A percentile compares a stretch with the other conserved stretches of the same genome.
Conservation (phyloP, 2,113 vertebrate genomes). For the Malurus alboscapulatus region DNA sequence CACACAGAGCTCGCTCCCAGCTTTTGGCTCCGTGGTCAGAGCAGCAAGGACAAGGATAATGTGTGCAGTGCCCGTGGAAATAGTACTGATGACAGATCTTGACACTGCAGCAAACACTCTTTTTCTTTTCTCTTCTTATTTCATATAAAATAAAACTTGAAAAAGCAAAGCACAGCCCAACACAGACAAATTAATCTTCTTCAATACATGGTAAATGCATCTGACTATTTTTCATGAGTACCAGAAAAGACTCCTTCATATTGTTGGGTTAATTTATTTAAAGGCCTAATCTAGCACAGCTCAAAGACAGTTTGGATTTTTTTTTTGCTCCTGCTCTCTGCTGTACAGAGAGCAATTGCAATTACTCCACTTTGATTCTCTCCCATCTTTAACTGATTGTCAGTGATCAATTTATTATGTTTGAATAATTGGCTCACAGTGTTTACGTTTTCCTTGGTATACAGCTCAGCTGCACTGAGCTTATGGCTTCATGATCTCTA, state of each 20-base stretch:
- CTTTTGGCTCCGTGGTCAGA: neutral
- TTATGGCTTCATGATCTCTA: conserved; percentile 14
- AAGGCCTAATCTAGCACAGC: neutral
- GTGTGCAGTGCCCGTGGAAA: neutral
- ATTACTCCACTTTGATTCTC: neutral
- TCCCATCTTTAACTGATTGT: neutral
- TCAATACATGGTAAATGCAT: conserved; percentile 14
- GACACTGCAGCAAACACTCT: neutral
- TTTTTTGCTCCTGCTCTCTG: neutral
- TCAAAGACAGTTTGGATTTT: neutral
- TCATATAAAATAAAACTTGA: neutral
- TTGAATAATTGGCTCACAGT: conserved; percentile 1
- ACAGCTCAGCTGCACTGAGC: neutral
- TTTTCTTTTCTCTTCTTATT: neutral
- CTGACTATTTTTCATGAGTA: neutral
- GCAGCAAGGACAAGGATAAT: neutral
- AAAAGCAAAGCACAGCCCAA: neutral
- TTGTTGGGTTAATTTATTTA: neutral
- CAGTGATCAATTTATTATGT: neutral
- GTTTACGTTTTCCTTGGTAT: conserved; percentile 24
- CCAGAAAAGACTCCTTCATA: neutral
- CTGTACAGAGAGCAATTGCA: neutral
- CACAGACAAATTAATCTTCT: conserved; percentile 3
- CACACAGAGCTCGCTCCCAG: neutral
- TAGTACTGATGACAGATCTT: neutral